Percentiles rank a stretch among this genome's conserved stretches.
Evolutionary conservation across 1,140 invertebrate species (phyloP).

Genomic region (Cheumatopsyche charites): DNA sequence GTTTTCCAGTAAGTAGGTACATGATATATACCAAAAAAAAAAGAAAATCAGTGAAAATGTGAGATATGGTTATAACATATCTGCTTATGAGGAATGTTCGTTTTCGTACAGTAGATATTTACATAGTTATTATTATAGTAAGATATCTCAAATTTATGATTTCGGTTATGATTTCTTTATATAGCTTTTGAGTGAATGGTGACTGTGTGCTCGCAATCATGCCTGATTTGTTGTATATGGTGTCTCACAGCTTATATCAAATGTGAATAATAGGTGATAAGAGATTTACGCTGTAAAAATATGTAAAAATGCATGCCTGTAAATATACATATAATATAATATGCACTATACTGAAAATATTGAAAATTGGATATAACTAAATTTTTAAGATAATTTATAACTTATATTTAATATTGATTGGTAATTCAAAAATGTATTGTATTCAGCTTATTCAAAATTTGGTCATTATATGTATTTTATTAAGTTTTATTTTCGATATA

Average conservation of each 20-base stretch:
- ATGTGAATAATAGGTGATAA: too few species aligned
- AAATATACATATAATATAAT: too few species aligned
- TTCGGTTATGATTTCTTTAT: conserved; percentile 39
- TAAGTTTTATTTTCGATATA: too few species aligned
- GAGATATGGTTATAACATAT: conserved; percentile 41
- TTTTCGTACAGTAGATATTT: conserved; percentile 46
- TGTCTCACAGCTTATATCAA: too few species aligned
- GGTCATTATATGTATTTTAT: too few species aligned
- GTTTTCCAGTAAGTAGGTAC: conserved; percentile 80
- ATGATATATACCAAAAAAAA: conserved; percentile 52
- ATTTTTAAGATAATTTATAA: background rate
- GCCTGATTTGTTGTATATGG: conserved; percentile 33
- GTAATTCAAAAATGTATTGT: background rate
- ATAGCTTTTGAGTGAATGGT: conserved; percentile 45
- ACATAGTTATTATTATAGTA: conserved; percentile 29
- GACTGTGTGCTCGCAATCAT: conserved; percentile 44
- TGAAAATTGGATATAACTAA: too few species aligned
- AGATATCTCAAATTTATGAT: conserved; percentile 31
- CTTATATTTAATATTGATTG: too few species aligned
- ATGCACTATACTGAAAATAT: too few species aligned
- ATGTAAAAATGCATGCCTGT: too few species aligned
- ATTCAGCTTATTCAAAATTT: too few species aligned
- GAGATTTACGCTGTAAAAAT: too few species aligned
- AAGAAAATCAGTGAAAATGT: conserved; percentile 43
- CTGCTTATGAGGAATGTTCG: conserved; percentile 43